Evolutionary conservation across 2,797 vertebrate species (phyloP).

Genomic region (Leuciscus waleckii): DNA sequence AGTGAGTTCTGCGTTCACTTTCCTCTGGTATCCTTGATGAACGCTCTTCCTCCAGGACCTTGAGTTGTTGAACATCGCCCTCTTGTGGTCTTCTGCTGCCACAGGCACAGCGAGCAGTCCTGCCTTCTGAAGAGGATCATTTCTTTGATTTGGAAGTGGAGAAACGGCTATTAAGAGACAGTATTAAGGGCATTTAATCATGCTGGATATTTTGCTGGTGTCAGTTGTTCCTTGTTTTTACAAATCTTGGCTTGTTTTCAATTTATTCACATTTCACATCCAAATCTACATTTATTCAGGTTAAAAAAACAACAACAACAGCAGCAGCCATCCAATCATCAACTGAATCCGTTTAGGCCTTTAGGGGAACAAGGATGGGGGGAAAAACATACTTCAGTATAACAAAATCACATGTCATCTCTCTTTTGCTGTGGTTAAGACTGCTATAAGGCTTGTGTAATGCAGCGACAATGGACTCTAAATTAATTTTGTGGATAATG

Average conservation of each 20-base stretch:
- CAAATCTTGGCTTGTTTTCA: background rate
- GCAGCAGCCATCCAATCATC: background rate
- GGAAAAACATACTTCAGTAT: background rate
- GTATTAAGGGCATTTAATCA: conserved; percentile 73
- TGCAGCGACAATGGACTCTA: conserved; percentile 77
- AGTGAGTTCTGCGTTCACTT: conserved; percentile 69
- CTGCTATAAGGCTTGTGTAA: conserved; percentile 55
- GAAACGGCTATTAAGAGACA: conserved; percentile 78
- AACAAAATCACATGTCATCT: conserved; percentile 1
- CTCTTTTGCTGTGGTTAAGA: conserved; percentile 50
- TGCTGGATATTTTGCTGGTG: conserved; percentile 53
- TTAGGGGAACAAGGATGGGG: background rate
- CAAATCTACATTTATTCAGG: conserved; percentile 59
- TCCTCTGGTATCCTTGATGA: conserved; percentile 70
- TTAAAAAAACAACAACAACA: conserved; percentile 58
- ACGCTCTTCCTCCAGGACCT: conserved; percentile 24
- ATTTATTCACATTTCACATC: conserved; percentile 50
- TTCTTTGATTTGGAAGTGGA: conserved; percentile 64
- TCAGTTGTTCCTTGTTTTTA: background rate
- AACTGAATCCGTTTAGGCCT: background rate
- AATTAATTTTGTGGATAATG: conserved; percentile 85
- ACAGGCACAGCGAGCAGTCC: conserved; percentile 9
- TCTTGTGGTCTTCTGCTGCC: conserved; percentile 67
- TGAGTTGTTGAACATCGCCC: conserved; percentile 78
- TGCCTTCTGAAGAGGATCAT: background rate